Percentiles rank a stretch among this genome's conserved stretches.
phyloP scores from a whole-genome alignment of 2,888 invertebrate species.

The Scrobipalpa atriplicella region DNA sequence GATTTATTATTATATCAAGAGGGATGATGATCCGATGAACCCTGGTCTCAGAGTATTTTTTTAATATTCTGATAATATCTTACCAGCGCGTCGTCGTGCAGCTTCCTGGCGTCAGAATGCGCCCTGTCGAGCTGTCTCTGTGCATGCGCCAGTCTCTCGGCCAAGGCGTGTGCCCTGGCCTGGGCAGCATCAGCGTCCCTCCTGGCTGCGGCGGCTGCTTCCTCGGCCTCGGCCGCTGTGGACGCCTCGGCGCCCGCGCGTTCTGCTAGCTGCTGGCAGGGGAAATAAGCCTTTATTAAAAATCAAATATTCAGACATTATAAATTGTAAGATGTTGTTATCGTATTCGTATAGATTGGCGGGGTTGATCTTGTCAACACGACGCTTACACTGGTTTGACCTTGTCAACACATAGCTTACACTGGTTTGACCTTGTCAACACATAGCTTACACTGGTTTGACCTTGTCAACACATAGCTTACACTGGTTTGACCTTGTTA shows the following conservation, averaged over 20 bases:
- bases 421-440: no score
- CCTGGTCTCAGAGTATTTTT: no score
- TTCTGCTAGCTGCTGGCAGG: slow-evolving; percentile 48
- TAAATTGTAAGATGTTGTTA: no score
- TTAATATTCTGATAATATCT: no score
- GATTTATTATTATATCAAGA: no score
- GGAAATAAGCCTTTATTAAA: slow-evolving; percentile 37
- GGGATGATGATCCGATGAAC: no score
- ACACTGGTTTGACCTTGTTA: no score
- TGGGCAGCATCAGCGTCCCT: slow-evolving; percentile 67
- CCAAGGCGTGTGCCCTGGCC: slow-evolving; percentile 66
- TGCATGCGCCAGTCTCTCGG: slow-evolving; percentile 74
- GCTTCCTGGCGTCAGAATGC: slow-evolving; percentile 65
- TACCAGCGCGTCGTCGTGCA: slow-evolving; percentile 75
- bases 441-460: no score
- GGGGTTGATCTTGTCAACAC: neutral
- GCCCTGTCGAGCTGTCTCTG: slow-evolving; percentile 76
- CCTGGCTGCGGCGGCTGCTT: slow-evolving; percentile 57
- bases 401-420: neutral
- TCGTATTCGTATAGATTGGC: no score
- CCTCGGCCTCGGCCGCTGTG: slow-evolving; percentile 56
- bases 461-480: no score
- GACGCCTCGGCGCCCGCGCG: slow-evolving; percentile 56
- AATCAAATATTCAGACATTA: no score
- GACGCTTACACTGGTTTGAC: neutral